Conservation (phyloP, 2,888 invertebrate genomes). For the Aporophyla lueneburgensis region DNA sequence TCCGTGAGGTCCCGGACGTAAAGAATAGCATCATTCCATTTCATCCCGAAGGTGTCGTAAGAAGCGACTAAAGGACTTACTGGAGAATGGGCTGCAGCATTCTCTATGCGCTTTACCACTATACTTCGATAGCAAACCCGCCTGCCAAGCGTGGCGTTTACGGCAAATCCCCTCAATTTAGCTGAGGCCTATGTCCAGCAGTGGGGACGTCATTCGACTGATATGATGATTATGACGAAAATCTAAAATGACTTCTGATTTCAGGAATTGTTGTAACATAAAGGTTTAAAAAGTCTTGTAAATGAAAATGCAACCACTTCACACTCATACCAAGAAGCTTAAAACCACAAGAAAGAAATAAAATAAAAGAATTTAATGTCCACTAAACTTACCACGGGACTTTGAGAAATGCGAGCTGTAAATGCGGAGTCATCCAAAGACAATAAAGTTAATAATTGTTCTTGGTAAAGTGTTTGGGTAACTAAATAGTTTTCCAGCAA, state of each 20-base stretch:
- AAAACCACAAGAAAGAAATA: slow-evolving; percentile 18
- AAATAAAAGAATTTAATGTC: slow-evolving; percentile 27
- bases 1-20: too few species aligned
- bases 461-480: not conserved
- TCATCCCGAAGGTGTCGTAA: too few species aligned
- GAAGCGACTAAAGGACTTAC: too few species aligned
- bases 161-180: too few species aligned
- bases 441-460: slow-evolving; percentile 12
- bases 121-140: too few species aligned
- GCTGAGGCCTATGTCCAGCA: too few species aligned
- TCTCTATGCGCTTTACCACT: too few species aligned
- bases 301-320: slow-evolving; percentile 18
- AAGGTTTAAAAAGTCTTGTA: not conserved
- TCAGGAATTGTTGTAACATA: slow-evolving; percentile 3
- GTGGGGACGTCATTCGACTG: too few species aligned
- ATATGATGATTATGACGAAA: not conserved
- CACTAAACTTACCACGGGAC: slow-evolving; percentile 32
- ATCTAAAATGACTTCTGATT: not conserved
- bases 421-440: slow-evolving; percentile 4
- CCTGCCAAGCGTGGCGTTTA: too few species aligned
- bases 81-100: too few species aligned
- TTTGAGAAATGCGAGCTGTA: not conserved
- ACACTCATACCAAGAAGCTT: slow-evolving; percentile 31
- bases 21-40: too few species aligned
- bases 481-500: too few species aligned